Evolutionary conservation across 1,140 invertebrate genomes (phyloP).

Genomic region (Drosophila elegans): DNA sequence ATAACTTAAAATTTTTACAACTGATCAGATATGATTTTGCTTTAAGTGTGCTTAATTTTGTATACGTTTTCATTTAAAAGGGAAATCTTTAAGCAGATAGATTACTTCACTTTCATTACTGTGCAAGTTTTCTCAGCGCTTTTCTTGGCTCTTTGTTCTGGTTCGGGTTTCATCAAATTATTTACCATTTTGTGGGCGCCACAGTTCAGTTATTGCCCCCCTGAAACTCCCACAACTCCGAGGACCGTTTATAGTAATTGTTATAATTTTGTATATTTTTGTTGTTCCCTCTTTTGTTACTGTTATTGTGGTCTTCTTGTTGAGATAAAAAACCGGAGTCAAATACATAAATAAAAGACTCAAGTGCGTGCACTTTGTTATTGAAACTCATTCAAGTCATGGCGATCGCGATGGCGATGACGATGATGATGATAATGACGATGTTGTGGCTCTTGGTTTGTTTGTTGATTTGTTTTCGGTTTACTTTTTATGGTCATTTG

Average conservation of each 20-base stretch:
- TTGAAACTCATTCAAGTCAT: slow-evolving; percentile 79
- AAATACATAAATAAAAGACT: slow-evolving; percentile 77
- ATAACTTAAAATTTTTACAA: background rate
- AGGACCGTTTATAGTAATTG: slow-evolving; percentile 73
- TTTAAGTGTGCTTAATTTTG: background rate
- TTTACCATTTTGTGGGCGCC: slow-evolving; percentile 49
- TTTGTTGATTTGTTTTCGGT: slow-evolving; percentile 58
- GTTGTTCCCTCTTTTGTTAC: slow-evolving; percentile 41
- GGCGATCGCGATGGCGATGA: slow-evolving; percentile 38
- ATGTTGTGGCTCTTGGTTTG: slow-evolving; percentile 49
- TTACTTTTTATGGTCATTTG: slow-evolving; percentile 75
- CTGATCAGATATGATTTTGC: background rate
- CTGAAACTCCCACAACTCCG: slow-evolving; percentile 12
- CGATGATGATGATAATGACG: slow-evolving; percentile 49
- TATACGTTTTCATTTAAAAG: background rate
- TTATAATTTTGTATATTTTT: slow-evolving; percentile 74
- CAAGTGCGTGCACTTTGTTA: slow-evolving; percentile 82
- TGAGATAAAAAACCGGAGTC: slow-evolving; percentile 26
- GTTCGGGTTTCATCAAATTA: slow-evolving; percentile 31
- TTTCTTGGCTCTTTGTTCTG: slow-evolving; percentile 43
- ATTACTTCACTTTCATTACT: slow-evolving; percentile 23
- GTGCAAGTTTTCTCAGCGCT: slow-evolving; percentile 33
- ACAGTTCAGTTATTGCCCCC: background rate
- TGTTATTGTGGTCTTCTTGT: slow-evolving; percentile 33
- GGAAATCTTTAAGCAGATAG: background rate